Percentiles rank a stretch among this genome's conserved stretches.
Conservation (phyloP, 2,113 vertebrate genomes). For the Aplodontia rufa region DNA sequence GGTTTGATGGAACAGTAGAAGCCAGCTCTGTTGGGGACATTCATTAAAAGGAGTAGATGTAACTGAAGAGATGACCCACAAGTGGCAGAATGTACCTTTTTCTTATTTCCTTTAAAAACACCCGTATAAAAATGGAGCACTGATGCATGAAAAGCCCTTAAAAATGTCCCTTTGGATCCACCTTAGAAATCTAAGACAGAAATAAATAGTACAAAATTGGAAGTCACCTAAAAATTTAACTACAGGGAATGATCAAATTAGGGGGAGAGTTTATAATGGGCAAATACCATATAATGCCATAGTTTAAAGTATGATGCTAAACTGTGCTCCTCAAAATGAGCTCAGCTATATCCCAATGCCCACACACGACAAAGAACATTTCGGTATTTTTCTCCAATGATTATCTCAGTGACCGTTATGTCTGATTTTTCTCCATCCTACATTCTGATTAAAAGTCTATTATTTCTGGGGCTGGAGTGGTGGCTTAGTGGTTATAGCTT, state of each 20-base stretch:
- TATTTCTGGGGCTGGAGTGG: too few relatives aligned
- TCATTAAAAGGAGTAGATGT: conserved; percentile 40
- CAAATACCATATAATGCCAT: not conserved
- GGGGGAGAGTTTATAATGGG: not conserved
- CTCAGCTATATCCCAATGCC: not conserved
- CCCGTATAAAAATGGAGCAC: conserved; percentile 20
- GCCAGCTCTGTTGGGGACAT: conserved; percentile 36
- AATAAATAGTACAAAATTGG: conserved; percentile 15
- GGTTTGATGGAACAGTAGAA: conserved; percentile 27
- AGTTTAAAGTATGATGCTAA: not conserved
- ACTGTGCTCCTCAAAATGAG: not conserved
- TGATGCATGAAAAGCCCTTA: not conserved
- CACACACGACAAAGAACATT: not conserved
- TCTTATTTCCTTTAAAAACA: not conserved
- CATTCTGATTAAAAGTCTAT: not conserved
- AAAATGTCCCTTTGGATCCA: not conserved
- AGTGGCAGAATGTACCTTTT: conserved; percentile 7
- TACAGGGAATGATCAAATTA: not conserved
- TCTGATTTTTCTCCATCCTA: not conserved
- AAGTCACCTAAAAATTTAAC: not conserved
- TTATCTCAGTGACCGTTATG: not conserved
- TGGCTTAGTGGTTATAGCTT: not conserved
- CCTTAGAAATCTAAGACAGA: not conserved
- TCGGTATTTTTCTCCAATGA: not conserved
- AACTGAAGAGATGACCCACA: not conserved